Base-by-base conservation (phyloP, 1,140 invertebrate species). In the Sesamia nonagrioides region DNA sequence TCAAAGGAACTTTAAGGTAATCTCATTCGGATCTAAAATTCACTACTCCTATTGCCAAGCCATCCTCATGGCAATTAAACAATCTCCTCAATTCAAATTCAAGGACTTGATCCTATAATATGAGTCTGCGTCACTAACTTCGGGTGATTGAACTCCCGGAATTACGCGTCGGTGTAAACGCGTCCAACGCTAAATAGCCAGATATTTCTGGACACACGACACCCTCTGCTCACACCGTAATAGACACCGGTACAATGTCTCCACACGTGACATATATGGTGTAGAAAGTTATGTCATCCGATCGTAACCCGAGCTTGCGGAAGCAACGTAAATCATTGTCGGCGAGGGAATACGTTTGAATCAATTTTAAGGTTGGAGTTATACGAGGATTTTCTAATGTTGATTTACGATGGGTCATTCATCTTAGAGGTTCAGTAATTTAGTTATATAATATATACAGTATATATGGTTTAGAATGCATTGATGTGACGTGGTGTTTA, bases 141-240 rank as follows among this genome's bases (percentile, higher is more conserved):
- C n/a, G n/a, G 45, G 37, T 35, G n/a, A 69, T 8, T 68, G 48
- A 66, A 83, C 48, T 56, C 48, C 56, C 27, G 74, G 69, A 52
- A 37, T 81, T 84, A 82, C 77, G 61, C 33, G 18, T 40, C 81
- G 78, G 88, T 92, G 88, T 92, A 73, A 91, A n/a, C 42, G 78
- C 21, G 58, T 73, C 54, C 66, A 40, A 15, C 63, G 77, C 86
- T 86, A 89, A 90, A 90, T 83, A 86, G 85, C 77, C 77, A 79
- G 87, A 88, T 92, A 91, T 92, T 91, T 88, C 87, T 90, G 87
- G 84, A 72, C 81, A 75, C 68, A 58, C 77, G 85, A 86, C 86
- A 88, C 81, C 86, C 85, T 84, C 88, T 78, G 80, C 85, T 82
- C 82, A 78, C 71, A 82, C 84, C 63, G 85, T 85, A 84, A 88